Evolutionary conservation across 1,140 invertebrate species (phyloP).

Genomic region (Euschistus heros): DNA sequence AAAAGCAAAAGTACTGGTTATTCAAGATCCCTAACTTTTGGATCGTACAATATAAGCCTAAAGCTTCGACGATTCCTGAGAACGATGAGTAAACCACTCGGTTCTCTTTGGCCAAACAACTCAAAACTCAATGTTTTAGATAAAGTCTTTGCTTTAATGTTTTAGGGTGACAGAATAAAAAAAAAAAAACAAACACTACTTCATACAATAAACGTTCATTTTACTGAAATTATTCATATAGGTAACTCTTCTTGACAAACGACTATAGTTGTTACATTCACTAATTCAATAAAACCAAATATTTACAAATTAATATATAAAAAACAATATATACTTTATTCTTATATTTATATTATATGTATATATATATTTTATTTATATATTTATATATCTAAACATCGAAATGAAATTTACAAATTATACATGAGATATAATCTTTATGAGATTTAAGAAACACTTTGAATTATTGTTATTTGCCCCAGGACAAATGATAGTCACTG

Average conservation of each 20-base stretch:
- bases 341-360: slow-evolving; percentile 11
- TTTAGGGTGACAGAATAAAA: no score
- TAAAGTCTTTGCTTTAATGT: no score
- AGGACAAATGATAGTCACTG: not conserved
- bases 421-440: slow-evolving; percentile 17
- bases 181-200: slow-evolving; percentile 2
- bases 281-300: slow-evolving; percentile 22
- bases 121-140: no score
- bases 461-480: slow-evolving; percentile 1
- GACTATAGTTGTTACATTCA: slow-evolving; percentile 25
- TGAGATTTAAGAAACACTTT: slow-evolving; percentile 10
- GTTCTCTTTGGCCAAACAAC: no score
- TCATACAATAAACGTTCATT: slow-evolving; percentile 17
- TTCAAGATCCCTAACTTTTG: no score
- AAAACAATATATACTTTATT: slow-evolving; percentile 19
- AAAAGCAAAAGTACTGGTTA: no score
- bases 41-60: no score
- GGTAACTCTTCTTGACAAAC: slow-evolving; percentile 26
- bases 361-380: slow-evolving; percentile 1
- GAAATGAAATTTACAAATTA: slow-evolving; percentile 19
- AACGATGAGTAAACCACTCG: no score
- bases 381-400: slow-evolving; percentile 19
- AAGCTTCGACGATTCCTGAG: no score
- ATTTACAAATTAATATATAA: slow-evolving; percentile 20
- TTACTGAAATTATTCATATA: slow-evolving; percentile 25